Base-by-base conservation (phyloP, 1,140 invertebrate species). In the Drosophila auraria region DNA sequence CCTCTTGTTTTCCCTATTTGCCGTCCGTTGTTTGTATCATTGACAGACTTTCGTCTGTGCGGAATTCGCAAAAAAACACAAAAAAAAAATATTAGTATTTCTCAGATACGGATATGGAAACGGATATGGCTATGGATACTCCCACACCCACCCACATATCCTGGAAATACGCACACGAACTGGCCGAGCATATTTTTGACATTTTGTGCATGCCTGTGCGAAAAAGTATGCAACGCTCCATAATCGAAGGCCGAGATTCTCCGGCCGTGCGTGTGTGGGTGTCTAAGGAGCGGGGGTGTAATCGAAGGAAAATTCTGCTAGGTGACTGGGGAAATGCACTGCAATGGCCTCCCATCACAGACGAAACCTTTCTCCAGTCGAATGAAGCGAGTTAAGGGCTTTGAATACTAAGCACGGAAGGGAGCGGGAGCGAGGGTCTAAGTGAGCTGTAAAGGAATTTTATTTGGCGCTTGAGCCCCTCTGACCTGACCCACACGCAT, bases 201-300 rank as follows among this genome's bases (percentile, higher is more conserved):
- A 87, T 87, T 87, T 71, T 79, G 64, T 78, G 75, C 61, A 86
- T 81, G 69, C 75, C 80, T 69, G 57, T 45, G 64, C 53, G 49
- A 49, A 74, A 59, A 83, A 89, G 81, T 84, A 79, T 76, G 82
- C 78, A 59, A 63, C 58, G 65, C 63, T 68, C 56, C 59, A 81
- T 69, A 89, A 89, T 89, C 81, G 74, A 76, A 82, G 54, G 61
- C 68, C 54, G 65, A 70, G 86, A 84, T 89, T 82, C 45, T 54
- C 25, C 17, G 30, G 49, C 20, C 33, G 38, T 51, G 58, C 40
- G 40, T 51, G 57, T 61, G 40, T 14, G 23, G 49, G 44, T 58
- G 45, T 50, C 30, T 51, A 59, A 78, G 44, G 25, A 61, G 58
- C 23, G 45, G 25, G 17, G 33, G 14, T 25, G 40, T 27, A 63